Evolutionary conservation across 2,113 vertebrate species (phyloP), one percentile per base, ranked within the genome.

Genomic region (Aegotheles bennettii): DNA sequence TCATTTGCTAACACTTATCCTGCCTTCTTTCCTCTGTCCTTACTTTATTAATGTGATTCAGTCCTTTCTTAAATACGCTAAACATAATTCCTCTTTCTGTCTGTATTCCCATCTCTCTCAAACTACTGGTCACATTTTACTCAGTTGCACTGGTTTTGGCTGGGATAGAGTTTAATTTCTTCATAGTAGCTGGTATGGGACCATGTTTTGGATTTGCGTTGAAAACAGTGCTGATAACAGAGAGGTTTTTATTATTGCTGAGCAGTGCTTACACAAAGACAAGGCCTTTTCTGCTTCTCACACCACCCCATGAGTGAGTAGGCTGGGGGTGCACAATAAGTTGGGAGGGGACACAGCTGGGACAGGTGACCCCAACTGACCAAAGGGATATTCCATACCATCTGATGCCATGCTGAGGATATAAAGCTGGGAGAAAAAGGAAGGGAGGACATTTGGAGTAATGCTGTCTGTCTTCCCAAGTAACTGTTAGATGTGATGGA

Each of bases 401-500:
- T 57, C 20, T 5, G 16, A 7, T 1, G 0, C 16, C 40, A 45
- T 40, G 64, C 10, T 68, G 11, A 9, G 33, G 16, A 20, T 25
- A 47, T 33, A 47, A 20, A 69, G 16, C 16, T 57, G 38, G 24
- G 45, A 31, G 28, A 64, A 53, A 48, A 23, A 78, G 36, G 1
- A 19, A 17, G 16, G 26, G 24, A n/a, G 8, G 29, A 36, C 0
- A 1, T 43, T 69, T 2, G 2, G 56, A 83, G 16, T 10, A 3
- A 9, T 20, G 47, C 6, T 3, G 2, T 53, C 53, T 73, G 6
- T 35, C 16, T 53, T 63, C 33, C 33, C 26, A 33, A 35, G 16
- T n/a, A 16, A 45, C 33, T 0, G 0, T 33, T 31, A 29, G 0
- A 0, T 1, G 1, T 45, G 51, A 42, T 9, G 25, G 13, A 67